phyloP scores from a whole-genome alignment of 2,888 invertebrate species.

The Rhagonycha fulva region DNA sequence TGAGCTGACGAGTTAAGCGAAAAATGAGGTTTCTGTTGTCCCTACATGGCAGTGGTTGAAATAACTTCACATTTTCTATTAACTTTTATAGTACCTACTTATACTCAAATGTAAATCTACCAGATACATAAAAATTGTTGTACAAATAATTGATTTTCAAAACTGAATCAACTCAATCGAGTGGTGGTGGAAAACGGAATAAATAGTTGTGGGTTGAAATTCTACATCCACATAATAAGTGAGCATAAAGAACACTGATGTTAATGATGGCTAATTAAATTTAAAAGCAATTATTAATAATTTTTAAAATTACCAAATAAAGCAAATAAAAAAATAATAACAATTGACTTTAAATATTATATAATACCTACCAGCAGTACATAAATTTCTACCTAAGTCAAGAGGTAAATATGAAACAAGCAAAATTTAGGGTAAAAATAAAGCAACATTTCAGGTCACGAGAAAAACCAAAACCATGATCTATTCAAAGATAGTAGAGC shows the following conservation, averaged over 20 bases:
- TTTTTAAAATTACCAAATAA: too few relatives aligned
- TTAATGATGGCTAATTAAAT: not conserved
- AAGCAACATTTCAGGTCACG: too few relatives aligned
- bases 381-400: too few relatives aligned
- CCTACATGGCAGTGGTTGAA: conserved; percentile 28
- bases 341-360: too few relatives aligned
- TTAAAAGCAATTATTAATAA: not conserved
- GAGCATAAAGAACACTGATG: too few relatives aligned
- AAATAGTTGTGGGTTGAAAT: not conserved
- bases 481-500: too few relatives aligned
- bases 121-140: not conserved
- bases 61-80: conserved; percentile 1
- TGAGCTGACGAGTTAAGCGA: conserved; percentile 25
- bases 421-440: too few relatives aligned
- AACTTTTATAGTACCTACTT: not conserved
- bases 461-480: too few relatives aligned
- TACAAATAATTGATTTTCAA: not conserved
- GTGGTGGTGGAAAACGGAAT: not conserved
- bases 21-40: conserved; percentile 21
- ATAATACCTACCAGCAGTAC: too few relatives aligned
- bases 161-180: too few relatives aligned
- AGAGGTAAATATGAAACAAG: too few relatives aligned
- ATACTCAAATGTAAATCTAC: not conserved
- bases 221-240: not conserved
- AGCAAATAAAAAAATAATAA: too few relatives aligned